Conservation (phyloP, 2,797 vertebrate species). For the Phrynocephalus vlangalii region DNA sequence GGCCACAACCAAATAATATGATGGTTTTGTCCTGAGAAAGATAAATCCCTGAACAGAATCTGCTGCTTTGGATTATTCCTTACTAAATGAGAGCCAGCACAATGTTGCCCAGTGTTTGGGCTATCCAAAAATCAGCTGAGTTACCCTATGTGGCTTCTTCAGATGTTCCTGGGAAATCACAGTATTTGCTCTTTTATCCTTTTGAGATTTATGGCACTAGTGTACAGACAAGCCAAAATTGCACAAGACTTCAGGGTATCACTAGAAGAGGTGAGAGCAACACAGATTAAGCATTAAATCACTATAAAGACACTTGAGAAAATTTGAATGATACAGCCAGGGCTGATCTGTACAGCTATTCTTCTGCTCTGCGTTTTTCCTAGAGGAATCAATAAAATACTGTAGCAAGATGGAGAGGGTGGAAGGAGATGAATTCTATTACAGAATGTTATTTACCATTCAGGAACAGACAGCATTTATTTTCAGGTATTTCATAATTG, state of each 20-base stretch:
- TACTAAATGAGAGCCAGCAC: rapidly evolving
- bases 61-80: not conserved
- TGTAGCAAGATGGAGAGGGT: not conserved
- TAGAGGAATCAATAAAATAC: not conserved
- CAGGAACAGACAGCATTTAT: slow-evolving; percentile 40
- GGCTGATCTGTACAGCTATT: slow-evolving; percentile 8
- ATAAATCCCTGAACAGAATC: not conserved
- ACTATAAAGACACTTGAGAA: slow-evolving; percentile 49
- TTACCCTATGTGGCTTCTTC: slow-evolving; percentile 20
- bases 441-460: slow-evolving; percentile 14
- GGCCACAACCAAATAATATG: not conserved
- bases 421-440: not conserved
- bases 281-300: slow-evolving; percentile 51
- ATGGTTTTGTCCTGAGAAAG: not conserved
- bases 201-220: slow-evolving; percentile 35
- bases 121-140: slow-evolving; percentile 31
- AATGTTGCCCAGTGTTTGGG: rapidly evolving
- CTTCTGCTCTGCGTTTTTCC: not conserved
- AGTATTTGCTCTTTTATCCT: slow-evolving; percentile 40
- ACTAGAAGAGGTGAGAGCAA: slow-evolving; percentile 45
- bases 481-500: slow-evolving; percentile 52
- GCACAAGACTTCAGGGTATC: slow-evolving; percentile 41
- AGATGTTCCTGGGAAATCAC: slow-evolving; percentile 30
- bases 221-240: slow-evolving; percentile 36
- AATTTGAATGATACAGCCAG: slow-evolving; percentile 46